phyloP scores from a whole-genome alignment of 2,797 vertebrate genomes.

The Bradypus variegatus region DNA sequence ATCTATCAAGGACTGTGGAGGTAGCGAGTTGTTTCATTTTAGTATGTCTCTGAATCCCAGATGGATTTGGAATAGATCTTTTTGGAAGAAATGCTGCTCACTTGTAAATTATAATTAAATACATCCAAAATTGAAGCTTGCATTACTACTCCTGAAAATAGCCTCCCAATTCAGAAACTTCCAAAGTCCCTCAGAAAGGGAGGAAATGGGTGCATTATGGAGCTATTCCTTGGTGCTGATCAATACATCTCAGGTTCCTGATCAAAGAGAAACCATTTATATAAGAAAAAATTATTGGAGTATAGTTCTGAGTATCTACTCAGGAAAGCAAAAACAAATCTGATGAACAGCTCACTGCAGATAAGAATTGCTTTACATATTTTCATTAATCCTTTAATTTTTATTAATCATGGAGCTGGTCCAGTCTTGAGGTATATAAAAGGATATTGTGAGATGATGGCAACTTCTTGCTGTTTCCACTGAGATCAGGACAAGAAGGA shows the following conservation, averaged over 20 bases:
- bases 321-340: not conserved
- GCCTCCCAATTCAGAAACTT: conserved; percentile 59
- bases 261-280: conserved; percentile 36
- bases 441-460: not conserved
- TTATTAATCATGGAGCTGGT: not conserved
- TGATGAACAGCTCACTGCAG: not conserved
- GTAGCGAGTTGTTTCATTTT: conserved; percentile 63
- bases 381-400: not conserved
- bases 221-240: not conserved
- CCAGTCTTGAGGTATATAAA: not conserved
- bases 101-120: conserved; percentile 73
- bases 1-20: conserved; percentile 62
- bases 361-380: not conserved
- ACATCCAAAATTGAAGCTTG: conserved; percentile 56
- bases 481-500: not conserved
- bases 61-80: conserved; percentile 58
- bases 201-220: not conserved
- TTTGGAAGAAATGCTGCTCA: conserved; percentile 62
- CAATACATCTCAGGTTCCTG: conserved; percentile 38
- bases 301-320: not conserved
- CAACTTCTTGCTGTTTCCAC: not conserved
- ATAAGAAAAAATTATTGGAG: not conserved
- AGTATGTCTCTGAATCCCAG: conserved; percentile 54
- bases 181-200: conserved; percentile 45
- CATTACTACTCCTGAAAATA: conserved; percentile 63